Evolutionary conservation across 2,888 invertebrate species (phyloP), one percentile per base, ranked within the genome.

Genomic region (Noctua fimbriata): DNA sequence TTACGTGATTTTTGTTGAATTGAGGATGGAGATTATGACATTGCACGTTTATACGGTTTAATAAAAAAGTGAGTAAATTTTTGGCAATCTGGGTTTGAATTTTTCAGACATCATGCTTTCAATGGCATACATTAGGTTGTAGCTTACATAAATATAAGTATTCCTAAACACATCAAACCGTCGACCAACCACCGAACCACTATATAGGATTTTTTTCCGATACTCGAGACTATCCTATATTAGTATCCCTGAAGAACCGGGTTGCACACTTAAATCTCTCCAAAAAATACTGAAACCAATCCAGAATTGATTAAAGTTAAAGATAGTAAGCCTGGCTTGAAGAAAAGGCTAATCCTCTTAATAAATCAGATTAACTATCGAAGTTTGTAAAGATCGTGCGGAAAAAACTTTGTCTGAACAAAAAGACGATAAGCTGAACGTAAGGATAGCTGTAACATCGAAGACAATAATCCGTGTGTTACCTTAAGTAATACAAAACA

Each of bases 341-440:
- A 41, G 52, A 58, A 58, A 60, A 44, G 78, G 58, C 58, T 67
- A 60, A 67, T 41, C 49, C 41, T 36, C 41, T 36, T 44, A 67
- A 60, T 69, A 78, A 80, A 78, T 60, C 78, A 47, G 84, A 69
- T 83, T 69, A 78, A 78, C 60, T 52, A 24, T 36, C 18, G 3
- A 84, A 78, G 12, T 76, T 47, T 28, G 52, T 44, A 52, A 60
- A 80, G 60, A 60, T 78, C 32, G 24, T 60, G 44, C 14, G 44
- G 12, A 55, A 83, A 58, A 24, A 60, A n/a, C 63, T 28, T 60
- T 78, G 6, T 41, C 36, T 14, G 1, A 32, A n/a, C 36, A 44
- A 5, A 55, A 78, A 66, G 44, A 3, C 16, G 58, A 41, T 41
- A 49, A 44, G 16, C 21, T 28, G 9, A 65, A n/a, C 44, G n/a